phyloP scores from a whole-genome alignment of 2,888 invertebrate genomes.

The Terebella lapidaria region DNA sequence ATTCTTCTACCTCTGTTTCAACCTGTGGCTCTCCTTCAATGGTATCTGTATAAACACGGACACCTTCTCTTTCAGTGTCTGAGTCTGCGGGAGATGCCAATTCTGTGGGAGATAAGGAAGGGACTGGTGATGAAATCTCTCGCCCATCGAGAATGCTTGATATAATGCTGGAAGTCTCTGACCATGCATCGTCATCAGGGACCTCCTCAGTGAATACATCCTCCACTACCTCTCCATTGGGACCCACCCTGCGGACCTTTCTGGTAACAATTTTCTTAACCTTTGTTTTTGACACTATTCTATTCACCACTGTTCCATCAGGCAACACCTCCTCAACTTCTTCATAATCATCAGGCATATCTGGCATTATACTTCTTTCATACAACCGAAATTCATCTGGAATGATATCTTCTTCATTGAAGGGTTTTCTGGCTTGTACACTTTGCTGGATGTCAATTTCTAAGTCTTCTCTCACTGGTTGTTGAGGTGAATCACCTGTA shows the following conservation, averaged over 20 bases:
- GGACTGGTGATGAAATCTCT: conserved; percentile 1
- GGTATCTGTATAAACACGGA: conserved; percentile 26
- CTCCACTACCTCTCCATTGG: conserved; percentile 11
- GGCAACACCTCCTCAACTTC: background rate
- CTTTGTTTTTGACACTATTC: background rate
- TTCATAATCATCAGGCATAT: background rate
- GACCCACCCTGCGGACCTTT: conserved; percentile 9
- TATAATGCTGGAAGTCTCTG: background rate
- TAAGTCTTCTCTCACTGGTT: background rate
- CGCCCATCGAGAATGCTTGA: background rate
- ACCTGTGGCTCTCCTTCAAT: conserved; percentile 27
- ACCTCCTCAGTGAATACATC: conserved; percentile 13
- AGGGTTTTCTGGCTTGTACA: no score
- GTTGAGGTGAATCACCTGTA: background rate
- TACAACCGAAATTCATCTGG: background rate
- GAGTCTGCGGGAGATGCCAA: background rate
- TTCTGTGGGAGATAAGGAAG: conserved; percentile 1
- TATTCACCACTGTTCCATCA: conserved; percentile 2
- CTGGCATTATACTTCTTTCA: background rate
- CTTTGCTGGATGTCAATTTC: no score
- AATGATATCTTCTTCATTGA: background rate
- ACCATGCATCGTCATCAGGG: conserved; percentile 4
- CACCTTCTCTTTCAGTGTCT: conserved; percentile 4
- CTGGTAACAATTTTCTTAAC: conserved; percentile 4
- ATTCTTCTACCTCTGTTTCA: conserved; percentile 29